Evolutionary conservation across 2,888 invertebrate genomes (phyloP).

Genomic region (Meteorus cinctellus): DNA sequence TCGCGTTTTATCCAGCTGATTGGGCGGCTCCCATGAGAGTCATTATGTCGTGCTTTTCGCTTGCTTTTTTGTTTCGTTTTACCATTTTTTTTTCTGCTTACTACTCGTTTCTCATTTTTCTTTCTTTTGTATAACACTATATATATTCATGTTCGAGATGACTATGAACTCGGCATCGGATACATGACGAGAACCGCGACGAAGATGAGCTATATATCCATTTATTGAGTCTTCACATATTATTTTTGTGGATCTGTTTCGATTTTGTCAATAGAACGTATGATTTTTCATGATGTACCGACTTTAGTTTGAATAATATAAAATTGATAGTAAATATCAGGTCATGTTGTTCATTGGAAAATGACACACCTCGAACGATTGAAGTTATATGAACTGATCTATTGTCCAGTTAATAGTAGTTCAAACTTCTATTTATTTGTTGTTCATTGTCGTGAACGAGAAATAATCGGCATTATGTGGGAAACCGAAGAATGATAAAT

Average conservation of each 20-base stretch:
- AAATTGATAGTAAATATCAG: too few species aligned
- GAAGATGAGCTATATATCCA: not conserved
- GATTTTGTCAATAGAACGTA: too few species aligned
- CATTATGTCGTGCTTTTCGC: constrained; percentile 59
- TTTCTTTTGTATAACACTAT: too few species aligned
- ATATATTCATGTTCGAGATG: not conserved
- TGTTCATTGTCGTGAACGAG: too few species aligned
- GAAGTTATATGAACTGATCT: too few species aligned
- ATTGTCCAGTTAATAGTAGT: too few species aligned
- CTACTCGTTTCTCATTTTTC: too few species aligned
- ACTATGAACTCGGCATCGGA: not conserved
- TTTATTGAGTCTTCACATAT: not conserved
- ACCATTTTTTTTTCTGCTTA: constrained; percentile 45
- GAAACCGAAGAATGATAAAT: not conserved
- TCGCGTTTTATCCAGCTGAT: constrained; percentile 63
- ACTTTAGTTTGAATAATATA: too few species aligned
- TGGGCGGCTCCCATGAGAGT: constrained; percentile 67
- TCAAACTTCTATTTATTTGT: too few species aligned
- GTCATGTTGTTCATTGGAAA: too few species aligned
- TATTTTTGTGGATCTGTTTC: not conserved
- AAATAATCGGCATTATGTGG: not conserved
- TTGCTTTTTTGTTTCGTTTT: constrained; percentile 39
- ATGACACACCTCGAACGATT: too few species aligned
- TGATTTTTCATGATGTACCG: too few species aligned
- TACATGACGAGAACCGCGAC: not conserved